Evolutionary conservation across 2,113 vertebrate genomes (phyloP), one percentile per base, ranked within the genome.

Genomic region (Xiphophorus maculatus): DNA sequence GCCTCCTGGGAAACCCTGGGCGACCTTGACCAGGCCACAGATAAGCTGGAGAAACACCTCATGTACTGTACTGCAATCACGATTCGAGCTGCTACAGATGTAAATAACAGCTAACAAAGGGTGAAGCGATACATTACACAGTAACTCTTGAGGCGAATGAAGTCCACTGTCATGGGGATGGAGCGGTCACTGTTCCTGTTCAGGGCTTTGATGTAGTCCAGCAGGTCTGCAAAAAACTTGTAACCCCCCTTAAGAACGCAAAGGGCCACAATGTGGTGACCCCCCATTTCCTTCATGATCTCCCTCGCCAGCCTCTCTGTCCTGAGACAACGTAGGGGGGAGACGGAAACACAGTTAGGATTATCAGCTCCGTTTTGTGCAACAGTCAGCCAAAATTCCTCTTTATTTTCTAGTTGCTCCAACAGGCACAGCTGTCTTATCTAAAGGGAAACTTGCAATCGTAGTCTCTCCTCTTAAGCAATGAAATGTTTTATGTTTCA

Each of bases 81-180:
- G 4, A 48, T 48, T n/a, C 5, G 10, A 9, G 10, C 51, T 58
- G 22, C 25, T n/a, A 58, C 25, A 48, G 44, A 48, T 19, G 44
- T 19, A 48, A 48, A 48, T 7, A 30, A 17, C 63, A 30, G n/a
- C 32, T 37, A 13, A 64, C 27, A 44, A 66, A 6, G 58, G 2
- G 28, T 60, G 60, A n/a, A 35, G 0, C 0, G 19, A 27, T 40
- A 4, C 6, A 95, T 96, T 96, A 99, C 98, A 87, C 95, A 99
- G 64, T 99, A 99, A 94, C 98, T 99, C 95, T 99, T 99, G 88
- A 99, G 93, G 80, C 98, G 96, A 79, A 99, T 99, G 93, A 99
- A 99, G 95, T 99, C 98, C 25, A 99, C 98, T 3, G 98, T 99
- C 98, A 99, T 97, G 27, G 98, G 98, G 88, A 99, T 99, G 48